These are phyloP conservation scores for Myotis vivesi DNA, from an alignment of 2,797 vertebrate species.

Conservation along the genomic window DNA sequence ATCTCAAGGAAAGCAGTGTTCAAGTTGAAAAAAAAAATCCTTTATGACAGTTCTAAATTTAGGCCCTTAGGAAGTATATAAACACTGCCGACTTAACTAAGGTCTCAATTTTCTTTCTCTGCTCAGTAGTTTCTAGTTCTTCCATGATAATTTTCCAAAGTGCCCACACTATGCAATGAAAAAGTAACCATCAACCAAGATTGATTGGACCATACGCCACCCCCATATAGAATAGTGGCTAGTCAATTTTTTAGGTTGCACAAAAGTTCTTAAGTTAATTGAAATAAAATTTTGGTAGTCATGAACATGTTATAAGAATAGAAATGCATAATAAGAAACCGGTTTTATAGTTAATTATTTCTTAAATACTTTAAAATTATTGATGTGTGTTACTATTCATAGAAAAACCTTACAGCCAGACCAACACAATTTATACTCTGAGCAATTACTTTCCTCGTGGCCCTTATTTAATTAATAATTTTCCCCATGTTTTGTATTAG, in stretches of 20 bases:
- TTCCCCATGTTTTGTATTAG: background rate
- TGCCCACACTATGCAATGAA: background rate
- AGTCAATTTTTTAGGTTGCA: background rate
- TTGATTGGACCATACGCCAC: conserved; percentile 10
- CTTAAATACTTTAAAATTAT: background rate
- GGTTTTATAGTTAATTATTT: conserved; percentile 34
- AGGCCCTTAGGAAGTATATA: background rate
- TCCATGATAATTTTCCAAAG: conserved; percentile 12
- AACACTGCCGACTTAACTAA: background rate
- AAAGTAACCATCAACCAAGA: conserved; percentile 16
- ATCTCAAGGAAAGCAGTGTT: conserved; percentile 31
- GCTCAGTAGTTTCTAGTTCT: conserved; percentile 27
- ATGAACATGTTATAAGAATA: background rate
- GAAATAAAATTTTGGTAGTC: conserved; percentile 45
- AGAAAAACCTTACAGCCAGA: background rate
- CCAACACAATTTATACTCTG: conserved; percentile 8
- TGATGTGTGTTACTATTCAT: background rate
- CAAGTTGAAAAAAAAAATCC: background rate
- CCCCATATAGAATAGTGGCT: conserved; percentile 17
- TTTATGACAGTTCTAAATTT: background rate
- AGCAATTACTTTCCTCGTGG: background rate
- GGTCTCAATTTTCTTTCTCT: conserved; percentile 6
- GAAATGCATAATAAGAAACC: conserved; percentile 40
- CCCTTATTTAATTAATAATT: background rate
- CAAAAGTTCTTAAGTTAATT: background rate